phyloP scores from a whole-genome alignment of 2,888 invertebrate genomes.

The Oscheius sp. region DNA sequence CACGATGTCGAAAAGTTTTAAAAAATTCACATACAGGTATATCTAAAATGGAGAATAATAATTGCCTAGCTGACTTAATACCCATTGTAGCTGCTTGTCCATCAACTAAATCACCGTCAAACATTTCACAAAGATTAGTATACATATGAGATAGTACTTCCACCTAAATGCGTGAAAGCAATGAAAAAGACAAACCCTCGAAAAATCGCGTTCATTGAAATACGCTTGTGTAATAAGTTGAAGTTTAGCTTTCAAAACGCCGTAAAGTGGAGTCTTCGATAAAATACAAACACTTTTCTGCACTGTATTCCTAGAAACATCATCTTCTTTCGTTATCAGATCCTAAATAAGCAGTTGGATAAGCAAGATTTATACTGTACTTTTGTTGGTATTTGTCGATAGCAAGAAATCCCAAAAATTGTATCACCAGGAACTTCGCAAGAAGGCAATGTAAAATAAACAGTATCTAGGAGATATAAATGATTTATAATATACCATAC shows the following conservation, averaged over 20 bases:
- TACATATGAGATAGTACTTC: constrained; percentile 85
- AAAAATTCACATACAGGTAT: constrained; percentile 84
- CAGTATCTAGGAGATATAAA: constrained; percentile 78
- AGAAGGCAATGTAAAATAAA: constrained; percentile 93
- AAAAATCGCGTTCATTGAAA: constrained; percentile 82
- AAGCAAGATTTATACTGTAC: background rate
- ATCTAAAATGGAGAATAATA: constrained; percentile 72
- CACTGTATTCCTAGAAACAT: constrained; percentile 94
- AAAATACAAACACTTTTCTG: constrained; percentile 97
- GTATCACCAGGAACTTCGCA: constrained; percentile 84
- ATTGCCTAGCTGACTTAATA: constrained; percentile 65
- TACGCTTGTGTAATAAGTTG: constrained; percentile 95
- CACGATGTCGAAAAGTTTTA: constrained; percentile 88
- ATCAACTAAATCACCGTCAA: constrained; percentile 73
- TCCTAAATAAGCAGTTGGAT: constrained; percentile 76
- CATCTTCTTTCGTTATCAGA: constrained; percentile 87
- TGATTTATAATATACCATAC: constrained; percentile 57
- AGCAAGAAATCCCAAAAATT: constrained; percentile 95
- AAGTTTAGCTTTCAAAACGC: constrained; percentile 89
- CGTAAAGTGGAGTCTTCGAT: constrained; percentile 83
- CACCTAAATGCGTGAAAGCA: constrained; percentile 50
- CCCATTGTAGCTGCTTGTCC: constrained; percentile 79
- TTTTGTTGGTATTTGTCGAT: constrained; percentile 88
- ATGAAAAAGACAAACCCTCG: constrained; percentile 64
- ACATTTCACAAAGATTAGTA: constrained; percentile 87